Percentiles rank a stretch among this genome's conserved stretches.
phyloP scores from a whole-genome alignment of 2,888 invertebrate species.

The Lasiommata megera region DNA sequence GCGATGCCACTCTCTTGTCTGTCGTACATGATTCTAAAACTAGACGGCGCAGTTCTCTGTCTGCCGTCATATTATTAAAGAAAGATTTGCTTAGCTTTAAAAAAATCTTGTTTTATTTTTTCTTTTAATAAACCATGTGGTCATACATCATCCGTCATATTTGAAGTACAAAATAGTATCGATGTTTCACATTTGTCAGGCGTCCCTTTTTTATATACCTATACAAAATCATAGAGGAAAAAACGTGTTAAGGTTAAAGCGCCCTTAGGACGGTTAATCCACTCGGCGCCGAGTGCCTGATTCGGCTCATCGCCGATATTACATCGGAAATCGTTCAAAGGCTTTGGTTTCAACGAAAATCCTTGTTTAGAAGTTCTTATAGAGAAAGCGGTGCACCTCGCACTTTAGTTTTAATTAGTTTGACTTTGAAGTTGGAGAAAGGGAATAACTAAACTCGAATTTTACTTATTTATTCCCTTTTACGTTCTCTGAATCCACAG shows the following conservation, averaged over 20 bases:
- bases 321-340: slow-evolving; percentile 29
- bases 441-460: neutral
- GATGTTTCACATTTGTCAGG: too few species aligned
- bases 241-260: neutral
- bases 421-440: neutral
- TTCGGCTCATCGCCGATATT: slow-evolving; percentile 13
- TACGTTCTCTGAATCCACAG: neutral
- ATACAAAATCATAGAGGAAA: neutral
- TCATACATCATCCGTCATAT: too few species aligned
- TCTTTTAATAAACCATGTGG: too few species aligned
- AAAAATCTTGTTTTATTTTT: too few species aligned
- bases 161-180: too few species aligned
- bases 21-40: too few species aligned
- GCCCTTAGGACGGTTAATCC: neutral
- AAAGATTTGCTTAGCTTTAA: too few species aligned
- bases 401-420: slow-evolving; percentile 8
- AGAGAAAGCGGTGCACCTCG: neutral
- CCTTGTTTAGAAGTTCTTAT: slow-evolving; percentile 15
- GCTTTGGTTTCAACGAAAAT: slow-evolving; percentile 26
- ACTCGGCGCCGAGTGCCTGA: slow-evolving; percentile 18
- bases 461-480: neutral
- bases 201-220: too few species aligned
- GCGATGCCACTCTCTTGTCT: too few species aligned
- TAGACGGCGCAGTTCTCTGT: too few species aligned
- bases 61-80: too few species aligned